phyloP scores from a whole-genome alignment of 2,888 invertebrate genomes.

The Ischnus inquisitorius region DNA sequence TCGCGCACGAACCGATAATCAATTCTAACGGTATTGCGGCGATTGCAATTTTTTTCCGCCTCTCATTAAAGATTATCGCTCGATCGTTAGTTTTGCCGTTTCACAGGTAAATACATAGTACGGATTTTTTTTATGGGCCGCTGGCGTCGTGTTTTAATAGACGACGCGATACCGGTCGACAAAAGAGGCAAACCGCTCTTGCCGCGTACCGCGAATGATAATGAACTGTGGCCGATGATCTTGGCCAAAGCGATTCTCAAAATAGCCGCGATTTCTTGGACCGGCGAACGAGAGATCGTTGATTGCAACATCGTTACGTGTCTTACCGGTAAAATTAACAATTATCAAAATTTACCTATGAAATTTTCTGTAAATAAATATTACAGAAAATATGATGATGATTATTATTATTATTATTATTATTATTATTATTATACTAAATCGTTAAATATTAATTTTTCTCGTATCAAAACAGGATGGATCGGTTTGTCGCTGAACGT shows the following conservation, averaged over 20 bases:
- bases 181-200: slow-evolving; percentile 80
- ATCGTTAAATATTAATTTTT: not conserved
- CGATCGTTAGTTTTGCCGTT: slow-evolving; percentile 22
- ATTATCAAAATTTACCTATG: no score
- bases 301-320: slow-evolving; percentile 85
- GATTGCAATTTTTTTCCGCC: slow-evolving; percentile 1
- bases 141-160: slow-evolving; percentile 86
- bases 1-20: slow-evolving; percentile 81
- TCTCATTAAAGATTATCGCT: slow-evolving; percentile 18
- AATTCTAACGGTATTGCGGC: slow-evolving; percentile 81
- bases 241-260: slow-evolving; percentile 86
- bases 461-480: slow-evolving; percentile 74
- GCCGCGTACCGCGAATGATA: slow-evolving; percentile 79
- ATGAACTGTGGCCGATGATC: slow-evolving; percentile 86
- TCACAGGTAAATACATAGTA: slow-evolving; percentile 85
- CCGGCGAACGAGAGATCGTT: slow-evolving; percentile 78
- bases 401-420: no score
- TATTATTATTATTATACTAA: no score
- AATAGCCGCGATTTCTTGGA: slow-evolving; percentile 84
- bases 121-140: slow-evolving; percentile 86
- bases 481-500: slow-evolving; percentile 71
- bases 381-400: no score
- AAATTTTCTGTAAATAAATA: no score
- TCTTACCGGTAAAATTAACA: slow-evolving; percentile 86
- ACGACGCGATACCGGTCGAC: slow-evolving; percentile 86